Percentiles rank a stretch among this genome's conserved stretches.
Conservation (phyloP, 2,888 invertebrate genomes). For the Entomobrya multifasciata region DNA sequence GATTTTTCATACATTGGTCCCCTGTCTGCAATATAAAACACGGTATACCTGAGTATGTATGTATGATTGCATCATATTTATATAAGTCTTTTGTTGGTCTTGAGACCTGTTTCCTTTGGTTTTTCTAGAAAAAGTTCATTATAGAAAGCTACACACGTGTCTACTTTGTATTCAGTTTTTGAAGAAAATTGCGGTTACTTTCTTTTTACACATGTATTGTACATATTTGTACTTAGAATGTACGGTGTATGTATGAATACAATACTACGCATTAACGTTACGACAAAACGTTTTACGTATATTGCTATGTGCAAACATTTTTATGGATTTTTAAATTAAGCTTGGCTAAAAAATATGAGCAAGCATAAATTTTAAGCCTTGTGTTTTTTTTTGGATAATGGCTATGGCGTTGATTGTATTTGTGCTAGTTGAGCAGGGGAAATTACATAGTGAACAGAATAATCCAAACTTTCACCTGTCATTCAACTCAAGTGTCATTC, state of each 20-base stretch:
- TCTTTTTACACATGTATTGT: background rate
- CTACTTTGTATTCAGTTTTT: slow-evolving; percentile 39
- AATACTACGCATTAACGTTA: background rate
- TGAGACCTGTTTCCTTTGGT: background rate
- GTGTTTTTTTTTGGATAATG: background rate
- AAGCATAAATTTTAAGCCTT: background rate
- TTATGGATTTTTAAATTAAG: background rate
- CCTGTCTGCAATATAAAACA: too few species aligned
- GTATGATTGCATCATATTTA: background rate
- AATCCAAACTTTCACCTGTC: background rate
- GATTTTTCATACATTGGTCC: background rate
- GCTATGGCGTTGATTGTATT: background rate
- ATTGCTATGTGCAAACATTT: too few species aligned
- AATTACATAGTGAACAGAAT: too few species aligned
- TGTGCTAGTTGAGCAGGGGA: background rate
- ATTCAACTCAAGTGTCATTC: background rate
- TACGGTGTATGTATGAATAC: background rate
- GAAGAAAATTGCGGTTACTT: background rate
- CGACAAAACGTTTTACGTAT: background rate
- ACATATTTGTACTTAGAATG: background rate
- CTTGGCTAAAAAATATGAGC: background rate
- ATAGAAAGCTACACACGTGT: slow-evolving; percentile 23
- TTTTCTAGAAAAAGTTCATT: background rate
- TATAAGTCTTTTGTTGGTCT: too few species aligned
- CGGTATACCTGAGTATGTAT: background rate